Conservation (phyloP, 1,140 invertebrate species). For the Chironomus tepperi region DNA sequence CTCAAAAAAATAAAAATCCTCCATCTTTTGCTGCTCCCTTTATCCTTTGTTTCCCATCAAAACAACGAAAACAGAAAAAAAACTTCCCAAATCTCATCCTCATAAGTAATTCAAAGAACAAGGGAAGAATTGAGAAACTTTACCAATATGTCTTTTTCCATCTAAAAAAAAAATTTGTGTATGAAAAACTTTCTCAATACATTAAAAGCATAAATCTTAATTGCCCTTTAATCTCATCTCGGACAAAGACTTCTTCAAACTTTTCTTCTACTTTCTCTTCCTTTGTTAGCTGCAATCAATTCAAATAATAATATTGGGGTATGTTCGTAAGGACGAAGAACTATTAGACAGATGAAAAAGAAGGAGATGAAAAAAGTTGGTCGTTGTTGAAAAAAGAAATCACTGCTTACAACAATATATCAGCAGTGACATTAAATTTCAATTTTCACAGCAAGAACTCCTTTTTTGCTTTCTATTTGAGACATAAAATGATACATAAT, state of each 20-base stretch:
- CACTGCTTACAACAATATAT: no score
- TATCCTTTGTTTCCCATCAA: no score
- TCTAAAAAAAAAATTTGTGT: background rate
- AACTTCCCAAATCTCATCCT: no score
- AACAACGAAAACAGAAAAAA: no score
- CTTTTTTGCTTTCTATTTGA: background rate
- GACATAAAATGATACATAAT: background rate
- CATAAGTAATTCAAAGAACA: background rate
- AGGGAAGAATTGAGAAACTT: background rate
- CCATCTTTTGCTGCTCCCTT: no score
- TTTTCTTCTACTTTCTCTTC: background rate
- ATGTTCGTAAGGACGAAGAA: no score
- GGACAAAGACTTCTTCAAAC: background rate
- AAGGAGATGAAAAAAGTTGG: no score
- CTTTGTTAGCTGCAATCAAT: no score
- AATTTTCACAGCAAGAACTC: constrained; percentile 6
- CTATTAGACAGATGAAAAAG: no score
- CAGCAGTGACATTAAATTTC: constrained; percentile 2
- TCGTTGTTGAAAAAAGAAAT: no score
- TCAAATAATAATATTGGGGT: no score
- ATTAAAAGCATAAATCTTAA: background rate
- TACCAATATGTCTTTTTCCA: background rate
- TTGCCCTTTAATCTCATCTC: constrained; percentile 1
- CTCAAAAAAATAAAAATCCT: no score
- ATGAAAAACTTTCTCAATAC: background rate